Conservation (phyloP, 1,140 invertebrate species). For the Lepidurus couesii region DNA sequence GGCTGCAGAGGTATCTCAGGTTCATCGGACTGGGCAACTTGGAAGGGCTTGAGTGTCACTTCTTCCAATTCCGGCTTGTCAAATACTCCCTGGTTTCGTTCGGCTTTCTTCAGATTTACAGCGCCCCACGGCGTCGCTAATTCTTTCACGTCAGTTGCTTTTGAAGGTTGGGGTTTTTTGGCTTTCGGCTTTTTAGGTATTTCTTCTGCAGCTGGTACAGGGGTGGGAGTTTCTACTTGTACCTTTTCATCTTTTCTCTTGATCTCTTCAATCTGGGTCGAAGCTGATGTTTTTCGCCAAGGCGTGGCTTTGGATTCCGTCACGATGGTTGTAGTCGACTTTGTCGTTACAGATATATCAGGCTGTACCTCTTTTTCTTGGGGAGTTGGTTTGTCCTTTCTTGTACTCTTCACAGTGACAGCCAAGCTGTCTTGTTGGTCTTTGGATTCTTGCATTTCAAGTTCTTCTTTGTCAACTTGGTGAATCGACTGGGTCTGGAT, state of each 20-base stretch:
- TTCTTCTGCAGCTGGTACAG: not conserved
- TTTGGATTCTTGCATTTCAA: not conserved
- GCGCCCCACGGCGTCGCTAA: not conserved
- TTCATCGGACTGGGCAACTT: not conserved
- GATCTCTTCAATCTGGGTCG: not conserved
- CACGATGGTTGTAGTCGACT: not conserved
- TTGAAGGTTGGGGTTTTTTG: not conserved
- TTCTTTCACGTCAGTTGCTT: not conserved
- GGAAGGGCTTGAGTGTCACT: not conserved
- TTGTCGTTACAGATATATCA: not conserved
- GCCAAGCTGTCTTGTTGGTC: not conserved
- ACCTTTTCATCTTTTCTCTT: not conserved
- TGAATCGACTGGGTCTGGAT: slow-evolving; percentile 12
- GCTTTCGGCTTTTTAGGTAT: not conserved
- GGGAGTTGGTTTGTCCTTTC: not conserved
- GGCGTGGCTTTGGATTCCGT: not conserved
- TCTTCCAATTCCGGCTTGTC: not conserved
- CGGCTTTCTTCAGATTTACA: not conserved
- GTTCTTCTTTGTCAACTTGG: not conserved
- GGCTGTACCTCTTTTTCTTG: not conserved
- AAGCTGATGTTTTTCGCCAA: not conserved
- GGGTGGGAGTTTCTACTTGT: not conserved
- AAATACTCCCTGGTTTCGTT: not conserved
- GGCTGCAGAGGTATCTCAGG: not conserved
- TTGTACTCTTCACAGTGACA: not conserved